Percentiles rank a stretch among this genome's conserved stretches.
These are phyloP conservation scores for Pissodes strobi DNA, from an alignment of 1,140 invertebrate species.

Conservation along the genomic window DNA sequence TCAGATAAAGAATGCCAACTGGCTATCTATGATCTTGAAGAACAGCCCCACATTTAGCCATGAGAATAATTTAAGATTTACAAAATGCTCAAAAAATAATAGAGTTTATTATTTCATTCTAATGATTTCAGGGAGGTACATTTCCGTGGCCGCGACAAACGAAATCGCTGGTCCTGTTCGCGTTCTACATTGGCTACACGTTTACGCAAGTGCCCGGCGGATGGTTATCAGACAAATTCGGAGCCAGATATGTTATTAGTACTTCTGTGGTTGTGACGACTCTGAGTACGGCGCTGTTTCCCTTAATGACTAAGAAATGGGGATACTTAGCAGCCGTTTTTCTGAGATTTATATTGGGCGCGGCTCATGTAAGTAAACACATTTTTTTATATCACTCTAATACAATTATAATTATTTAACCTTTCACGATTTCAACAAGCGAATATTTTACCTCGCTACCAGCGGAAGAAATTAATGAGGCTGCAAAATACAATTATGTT, in stretches of 20 bases:
- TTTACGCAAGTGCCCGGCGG: slow-evolving; percentile 33
- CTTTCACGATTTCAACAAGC: no score
- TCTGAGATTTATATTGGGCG: no score
- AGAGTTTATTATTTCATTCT: no score
- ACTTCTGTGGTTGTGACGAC: slow-evolving; percentile 20
- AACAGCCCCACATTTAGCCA: background rate
- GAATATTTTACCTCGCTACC: no score
- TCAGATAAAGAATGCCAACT: background rate
- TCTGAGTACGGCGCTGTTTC: slow-evolving; percentile 8
- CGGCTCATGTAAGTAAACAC: no score
- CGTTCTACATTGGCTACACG: slow-evolving; percentile 29
- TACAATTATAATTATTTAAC: background rate
- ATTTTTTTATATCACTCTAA: no score
- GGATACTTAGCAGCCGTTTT: slow-evolving; percentile 15
- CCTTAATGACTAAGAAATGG: slow-evolving; percentile 13
- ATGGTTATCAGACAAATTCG: slow-evolving; percentile 33
- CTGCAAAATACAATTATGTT: no score
- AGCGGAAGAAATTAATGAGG: no score
- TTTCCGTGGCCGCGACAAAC: slow-evolving; percentile 14
- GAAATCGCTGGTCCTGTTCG: slow-evolving; percentile 22
- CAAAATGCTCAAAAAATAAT: background rate
- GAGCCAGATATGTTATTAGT: slow-evolving; percentile 28
- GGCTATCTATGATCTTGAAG: background rate
- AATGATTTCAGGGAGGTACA: slow-evolving; percentile 20
- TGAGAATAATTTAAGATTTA: background rate